Percentiles rank a stretch among this genome's conserved stretches.
Evolutionary conservation across 2,797 vertebrate species (phyloP).

Genomic region (Acanthurus lineatus): DNA sequence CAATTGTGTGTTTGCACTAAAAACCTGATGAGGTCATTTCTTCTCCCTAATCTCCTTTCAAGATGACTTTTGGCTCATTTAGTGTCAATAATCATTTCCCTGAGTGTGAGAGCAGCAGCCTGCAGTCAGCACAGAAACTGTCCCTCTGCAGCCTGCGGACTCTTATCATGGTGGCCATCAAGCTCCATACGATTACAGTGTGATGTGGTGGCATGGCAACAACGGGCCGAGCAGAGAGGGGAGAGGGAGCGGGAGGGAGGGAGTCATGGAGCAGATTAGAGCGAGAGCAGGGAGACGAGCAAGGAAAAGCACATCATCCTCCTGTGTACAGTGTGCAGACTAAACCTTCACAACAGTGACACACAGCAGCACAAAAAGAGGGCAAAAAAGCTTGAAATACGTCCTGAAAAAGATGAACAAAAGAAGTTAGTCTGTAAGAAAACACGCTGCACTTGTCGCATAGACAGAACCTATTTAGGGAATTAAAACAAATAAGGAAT

Average conservation of each 20-base stretch:
- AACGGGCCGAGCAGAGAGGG: slow-evolving; percentile 52
- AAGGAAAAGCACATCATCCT: slow-evolving; percentile 74
- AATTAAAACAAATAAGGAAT: slow-evolving; percentile 35
- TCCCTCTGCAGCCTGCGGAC: slow-evolving; percentile 53
- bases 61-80: slow-evolving; percentile 31
- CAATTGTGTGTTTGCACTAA: slow-evolving; percentile 9
- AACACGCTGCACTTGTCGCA: slow-evolving; percentile 13
- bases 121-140: slow-evolving; percentile 33
- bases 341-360: slow-evolving; percentile 66
- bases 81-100: slow-evolving; percentile 43
- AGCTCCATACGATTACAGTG: slow-evolving; percentile 66
- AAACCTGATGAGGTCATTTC: slow-evolving; percentile 13
- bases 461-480: slow-evolving; percentile 18
- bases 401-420: slow-evolving; percentile 38
- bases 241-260: slow-evolving; percentile 53
- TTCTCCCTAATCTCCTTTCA: slow-evolving; percentile 21
- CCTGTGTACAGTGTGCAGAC: slow-evolving; percentile 69
- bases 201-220: slow-evolving; percentile 79
- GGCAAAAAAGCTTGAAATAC: slow-evolving; percentile 47
- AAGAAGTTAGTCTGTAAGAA: slow-evolving; percentile 29
- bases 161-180: slow-evolving; percentile 71
- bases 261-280: slow-evolving; percentile 70
- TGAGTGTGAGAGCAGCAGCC: slow-evolving; percentile 46
- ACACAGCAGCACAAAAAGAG: slow-evolving; percentile 58
- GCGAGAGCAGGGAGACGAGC: slow-evolving; percentile 64